These are phyloP conservation scores for Anolis carolinensis DNA, from an alignment of 2,113 vertebrate species.

Conservation along the genomic window DNA sequence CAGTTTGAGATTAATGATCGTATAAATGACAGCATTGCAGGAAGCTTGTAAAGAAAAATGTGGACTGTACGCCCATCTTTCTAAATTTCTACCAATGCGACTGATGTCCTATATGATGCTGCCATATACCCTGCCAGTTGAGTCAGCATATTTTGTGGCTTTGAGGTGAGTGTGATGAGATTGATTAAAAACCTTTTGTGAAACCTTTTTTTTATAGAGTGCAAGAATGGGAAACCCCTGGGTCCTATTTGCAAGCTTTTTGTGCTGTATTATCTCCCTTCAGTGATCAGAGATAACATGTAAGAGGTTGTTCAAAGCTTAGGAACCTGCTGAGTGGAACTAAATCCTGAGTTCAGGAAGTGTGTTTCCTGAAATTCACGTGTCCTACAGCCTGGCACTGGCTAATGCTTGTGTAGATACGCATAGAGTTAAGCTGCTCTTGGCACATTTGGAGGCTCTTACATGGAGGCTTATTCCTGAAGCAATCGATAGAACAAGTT, in stretches of 20 bases:
- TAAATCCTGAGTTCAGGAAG: too few species aligned
- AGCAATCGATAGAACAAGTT: too few species aligned
- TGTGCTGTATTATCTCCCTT: not conserved
- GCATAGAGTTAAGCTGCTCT: not conserved
- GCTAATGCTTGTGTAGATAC: not conserved
- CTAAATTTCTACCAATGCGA: slow-evolving; percentile 77
- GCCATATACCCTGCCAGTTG: slow-evolving; percentile 88
- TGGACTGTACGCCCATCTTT: slow-evolving; percentile 77
- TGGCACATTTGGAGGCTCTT: not conserved
- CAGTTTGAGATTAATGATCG: not conserved
- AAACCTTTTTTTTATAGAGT: too few species aligned
- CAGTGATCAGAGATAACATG: not conserved
- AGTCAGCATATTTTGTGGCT: slow-evolving; percentile 78
- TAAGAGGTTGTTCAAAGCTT: too few species aligned
- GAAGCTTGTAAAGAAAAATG: slow-evolving; percentile 77
- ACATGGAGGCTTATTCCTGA: not conserved
- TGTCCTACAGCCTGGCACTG: not conserved
- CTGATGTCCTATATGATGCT: slow-evolving; percentile 86
- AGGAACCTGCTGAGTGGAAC: too few species aligned
- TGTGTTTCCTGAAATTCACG: not conserved
- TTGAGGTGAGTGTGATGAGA: slow-evolving; percentile 76
- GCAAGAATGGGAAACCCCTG: too few species aligned
- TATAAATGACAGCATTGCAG: slow-evolving; percentile 77
- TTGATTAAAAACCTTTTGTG: not conserved
- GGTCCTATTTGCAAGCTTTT: too few species aligned